A percentile compares a stretch with the other conserved stretches of the same genome.
phyloP scores from a whole-genome alignment of 2,888 invertebrate species.

The Nemotelus pantherinus region DNA sequence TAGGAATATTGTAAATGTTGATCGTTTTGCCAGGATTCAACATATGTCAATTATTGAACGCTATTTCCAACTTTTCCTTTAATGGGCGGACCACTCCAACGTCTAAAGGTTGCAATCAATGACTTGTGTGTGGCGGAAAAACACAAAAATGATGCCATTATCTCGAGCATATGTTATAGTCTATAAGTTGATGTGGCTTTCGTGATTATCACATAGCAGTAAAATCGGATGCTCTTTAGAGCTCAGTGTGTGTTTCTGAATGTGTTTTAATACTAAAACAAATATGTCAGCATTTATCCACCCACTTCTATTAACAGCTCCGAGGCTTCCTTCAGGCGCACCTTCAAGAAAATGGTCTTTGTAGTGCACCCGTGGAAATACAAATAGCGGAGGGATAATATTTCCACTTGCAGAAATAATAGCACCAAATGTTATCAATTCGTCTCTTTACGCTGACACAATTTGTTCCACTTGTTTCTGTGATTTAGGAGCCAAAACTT shows the following conservation, averaged over 20 bases:
- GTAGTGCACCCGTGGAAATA: no score
- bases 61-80: not conserved
- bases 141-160: conserved; percentile 57
- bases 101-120: conserved; percentile 47
- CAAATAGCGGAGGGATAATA: no score
- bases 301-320: conserved; percentile 53
- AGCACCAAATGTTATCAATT: no score
- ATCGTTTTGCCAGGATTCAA: conserved; percentile 44
- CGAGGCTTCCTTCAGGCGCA: conserved; percentile 50
- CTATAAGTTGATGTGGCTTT: no score
- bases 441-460: conserved; percentile 43
- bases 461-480: conserved; percentile 57
- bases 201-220: conserved; percentile 56
- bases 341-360: no score
- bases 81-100: conserved; percentile 44
- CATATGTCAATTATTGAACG: conserved; percentile 22
- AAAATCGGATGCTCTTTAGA: conserved; percentile 53
- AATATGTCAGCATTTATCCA: conserved; percentile 56
- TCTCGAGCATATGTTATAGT: conserved; percentile 54
- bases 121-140: conserved; percentile 44
- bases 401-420: no score
- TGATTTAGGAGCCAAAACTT: conserved; percentile 52
- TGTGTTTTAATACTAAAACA: conserved; percentile 54
- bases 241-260: conserved; percentile 46
- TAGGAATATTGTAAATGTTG: conserved; percentile 47